A percentile compares a stretch with the other conserved stretches of the same genome.
phyloP scores from a whole-genome alignment of 2,888 invertebrate genomes.

The Psylliodes chrysocephalus region DNA sequence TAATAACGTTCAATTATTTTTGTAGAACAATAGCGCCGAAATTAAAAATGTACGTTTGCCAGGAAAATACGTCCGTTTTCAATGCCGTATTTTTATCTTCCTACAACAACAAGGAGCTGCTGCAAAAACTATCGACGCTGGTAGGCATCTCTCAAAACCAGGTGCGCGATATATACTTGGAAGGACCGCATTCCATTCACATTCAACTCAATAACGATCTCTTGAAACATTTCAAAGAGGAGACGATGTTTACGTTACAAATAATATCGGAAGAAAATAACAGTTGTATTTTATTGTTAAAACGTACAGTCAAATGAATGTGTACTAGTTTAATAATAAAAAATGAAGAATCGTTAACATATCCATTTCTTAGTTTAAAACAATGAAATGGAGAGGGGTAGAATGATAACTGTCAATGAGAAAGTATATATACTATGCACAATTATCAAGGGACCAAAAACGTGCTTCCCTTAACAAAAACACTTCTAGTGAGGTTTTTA shows the following conservation, averaged over 20 bases:
- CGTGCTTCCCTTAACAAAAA: no score
- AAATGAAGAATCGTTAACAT: no score
- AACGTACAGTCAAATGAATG: constrained; percentile 53
- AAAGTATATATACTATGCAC: no score
- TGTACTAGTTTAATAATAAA: no score
- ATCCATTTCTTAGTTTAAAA: no score
- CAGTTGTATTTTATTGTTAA: constrained; percentile 64
- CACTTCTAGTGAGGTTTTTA: no score
- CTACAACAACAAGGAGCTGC: constrained; percentile 73
- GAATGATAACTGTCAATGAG: no score
- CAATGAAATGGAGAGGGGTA: no score
- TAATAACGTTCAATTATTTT: no score
- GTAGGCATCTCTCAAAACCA: constrained; percentile 65
- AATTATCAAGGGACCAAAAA: no score
- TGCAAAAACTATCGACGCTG: constrained; percentile 72
- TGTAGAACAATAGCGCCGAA: constrained; percentile 77
- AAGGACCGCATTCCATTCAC: constrained; percentile 86
- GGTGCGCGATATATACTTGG: constrained; percentile 73
- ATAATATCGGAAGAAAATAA: constrained; percentile 62
- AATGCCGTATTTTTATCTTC: constrained; percentile 84
- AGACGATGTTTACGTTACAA: constrained; percentile 76
- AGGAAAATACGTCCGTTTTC: constrained; percentile 75
- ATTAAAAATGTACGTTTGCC: constrained; percentile 84
- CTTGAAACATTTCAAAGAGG: constrained; percentile 83
- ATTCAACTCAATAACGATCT: constrained; percentile 88